Conservation (phyloP, 1,140 invertebrate species). For the Melanaphis sacchari region DNA sequence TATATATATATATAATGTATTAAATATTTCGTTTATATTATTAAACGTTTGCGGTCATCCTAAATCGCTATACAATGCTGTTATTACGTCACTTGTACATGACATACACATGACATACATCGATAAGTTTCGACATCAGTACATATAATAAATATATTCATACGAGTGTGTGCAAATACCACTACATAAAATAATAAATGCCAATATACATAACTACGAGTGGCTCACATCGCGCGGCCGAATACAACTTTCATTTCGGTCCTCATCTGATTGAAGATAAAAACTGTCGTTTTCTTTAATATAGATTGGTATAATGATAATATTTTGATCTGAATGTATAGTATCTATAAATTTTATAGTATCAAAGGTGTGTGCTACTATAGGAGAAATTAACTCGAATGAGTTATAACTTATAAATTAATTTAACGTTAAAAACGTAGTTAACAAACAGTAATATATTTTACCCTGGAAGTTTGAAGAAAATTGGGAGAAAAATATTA, state of each 20-base stretch:
- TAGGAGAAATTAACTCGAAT: background rate
- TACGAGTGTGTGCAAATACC: background rate
- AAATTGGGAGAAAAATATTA: too few species aligned
- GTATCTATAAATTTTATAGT: background rate
- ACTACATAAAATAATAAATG: background rate
- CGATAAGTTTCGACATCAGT: background rate
- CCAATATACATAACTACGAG: background rate
- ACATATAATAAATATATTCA: background rate
- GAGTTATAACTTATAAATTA: too few species aligned
- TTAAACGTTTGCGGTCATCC: background rate
- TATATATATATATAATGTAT: background rate
- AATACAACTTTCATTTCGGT: slow-evolving; percentile 28
- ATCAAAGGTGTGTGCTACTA: background rate
- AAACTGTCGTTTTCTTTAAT: background rate
- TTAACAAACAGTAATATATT: too few species aligned
- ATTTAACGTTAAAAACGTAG: too few species aligned
- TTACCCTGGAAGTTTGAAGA: too few species aligned
- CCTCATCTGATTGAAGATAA: background rate
- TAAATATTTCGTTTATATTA: background rate
- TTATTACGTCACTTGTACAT: background rate
- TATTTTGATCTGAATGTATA: background rate
- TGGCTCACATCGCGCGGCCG: background rate
- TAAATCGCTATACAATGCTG: background rate
- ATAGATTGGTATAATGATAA: background rate
- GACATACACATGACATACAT: background rate